A percentile compares a stretch with the other conserved stretches of the same genome.
These are phyloP conservation scores for Trachythela sp. DNA, from an alignment of 64 coral and sea anemone species.

Conservation along the genomic window DNA sequence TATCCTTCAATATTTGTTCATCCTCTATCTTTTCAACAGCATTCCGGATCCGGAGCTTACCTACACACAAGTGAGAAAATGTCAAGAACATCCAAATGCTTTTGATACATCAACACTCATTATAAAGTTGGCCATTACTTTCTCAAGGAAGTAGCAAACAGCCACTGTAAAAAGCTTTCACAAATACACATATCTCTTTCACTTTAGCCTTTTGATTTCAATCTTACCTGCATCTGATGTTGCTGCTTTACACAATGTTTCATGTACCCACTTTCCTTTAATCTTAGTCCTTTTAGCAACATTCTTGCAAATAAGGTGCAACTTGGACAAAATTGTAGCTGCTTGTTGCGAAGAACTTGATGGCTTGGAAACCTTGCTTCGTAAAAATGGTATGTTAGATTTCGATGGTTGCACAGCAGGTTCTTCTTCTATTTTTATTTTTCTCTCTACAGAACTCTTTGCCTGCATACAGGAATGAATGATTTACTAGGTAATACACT, in stretches of 20 bases:
- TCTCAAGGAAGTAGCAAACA: neutral
- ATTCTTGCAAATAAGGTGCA: neutral
- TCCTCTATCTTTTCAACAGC: neutral
- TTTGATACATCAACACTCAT: neutral
- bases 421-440: neutral
- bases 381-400: neutral
- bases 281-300: neutral
- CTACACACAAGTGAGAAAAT: neutral
- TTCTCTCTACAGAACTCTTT: neutral
- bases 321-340: neutral
- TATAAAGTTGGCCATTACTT: neutral
- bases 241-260: slow-evolving; percentile 1
- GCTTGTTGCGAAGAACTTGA: neutral
- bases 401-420: neutral
- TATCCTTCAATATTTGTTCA: neutral
- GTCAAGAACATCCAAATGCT: neutral
- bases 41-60: neutral
- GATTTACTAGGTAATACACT: neutral
- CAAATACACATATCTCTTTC: neutral
- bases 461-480: neutral
- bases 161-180: neutral
- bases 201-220: neutral
- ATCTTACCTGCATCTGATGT: neutral
- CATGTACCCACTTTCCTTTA: neutral
- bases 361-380: neutral